A percentile compares a stretch with the other conserved stretches of the same genome.
These are phyloP conservation scores for Pristionchus maxplancki DNA, from an alignment of 2,888 invertebrate genomes.

Conservation along the genomic window DNA sequence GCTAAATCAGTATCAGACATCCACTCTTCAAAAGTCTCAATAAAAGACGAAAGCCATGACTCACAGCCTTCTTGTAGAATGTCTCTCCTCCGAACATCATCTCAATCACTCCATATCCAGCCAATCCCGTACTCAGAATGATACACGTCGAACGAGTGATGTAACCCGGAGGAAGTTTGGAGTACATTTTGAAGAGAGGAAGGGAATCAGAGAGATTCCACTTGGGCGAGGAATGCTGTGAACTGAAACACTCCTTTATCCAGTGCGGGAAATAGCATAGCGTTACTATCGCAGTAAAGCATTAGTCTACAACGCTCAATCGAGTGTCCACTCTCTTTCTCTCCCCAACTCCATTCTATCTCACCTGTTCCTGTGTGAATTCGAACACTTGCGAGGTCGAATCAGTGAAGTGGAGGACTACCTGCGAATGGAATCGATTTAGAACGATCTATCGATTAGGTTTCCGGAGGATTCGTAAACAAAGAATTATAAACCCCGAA, in stretches of 20 bases:
- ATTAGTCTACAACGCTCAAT: too few relatives aligned
- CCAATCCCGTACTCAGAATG: conserved; percentile 57
- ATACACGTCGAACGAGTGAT: conserved; percentile 62
- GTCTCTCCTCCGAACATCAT: conserved; percentile 68
- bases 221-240: conserved; percentile 51
- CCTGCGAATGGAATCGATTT: neutral
- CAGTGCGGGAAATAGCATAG: neutral
- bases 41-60: neutral
- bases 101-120: conserved; percentile 63
- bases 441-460: too few relatives aligned
- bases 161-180: conserved; percentile 65
- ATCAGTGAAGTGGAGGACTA: conserved; percentile 46
- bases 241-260: conserved; percentile 52
- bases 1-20: too few relatives aligned
- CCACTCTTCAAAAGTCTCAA: too few relatives aligned
- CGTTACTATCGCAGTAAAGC: neutral
- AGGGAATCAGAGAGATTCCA: neutral
- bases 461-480: too few relatives aligned
- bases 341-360: neutral
- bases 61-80: conserved; percentile 70
- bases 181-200: conserved; percentile 56
- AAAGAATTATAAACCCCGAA: neutral
- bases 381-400: conserved; percentile 53
- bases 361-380: conserved; percentile 60
- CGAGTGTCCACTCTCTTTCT: too few relatives aligned